Base-by-base conservation (phyloP, 1,140 invertebrate genomes). In the Hylyphantes graminicola region DNA sequence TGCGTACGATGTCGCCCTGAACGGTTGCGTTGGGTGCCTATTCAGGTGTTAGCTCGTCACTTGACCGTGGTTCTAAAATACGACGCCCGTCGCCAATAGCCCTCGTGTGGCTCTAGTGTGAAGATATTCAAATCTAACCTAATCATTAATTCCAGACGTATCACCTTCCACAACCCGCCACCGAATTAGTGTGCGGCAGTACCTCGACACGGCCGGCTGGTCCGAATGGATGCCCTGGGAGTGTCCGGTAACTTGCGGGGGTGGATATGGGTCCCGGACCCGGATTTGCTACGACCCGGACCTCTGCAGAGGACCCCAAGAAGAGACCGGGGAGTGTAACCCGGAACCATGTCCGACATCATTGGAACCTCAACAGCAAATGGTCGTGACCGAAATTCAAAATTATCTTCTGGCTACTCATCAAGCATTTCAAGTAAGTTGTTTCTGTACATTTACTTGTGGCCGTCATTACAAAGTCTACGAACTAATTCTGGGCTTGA, bases 201-300 rank as follows among this genome's bases (percentile, higher is more conserved):
- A 35, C 15, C 61, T 21, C 5, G 50, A 48, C 54, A 55, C 51
- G 8, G 48, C 57, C 67, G 77, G 77, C 13, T 79, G 77, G 77
- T 68, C 77, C 12, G 19, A 68, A 10, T 79, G 77, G 77, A 79
- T 79, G 77, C 77, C 77, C 2, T 79, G 77, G 77, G 77, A 79
- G 8, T 79, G 77, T n/a, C 55, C 77, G 6, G 65, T 57, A 15
- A 48, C 17, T 7, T 79, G 77, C n/a, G 77, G 77, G 0, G 77
- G 77, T 3, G 77, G 77, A 19, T 0, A 15, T 7, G 77, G 77
- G 11, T 57, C 54, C 19, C 48, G 77, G 12, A 51, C 51, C 12
- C 64, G 77, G 0, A 79, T 79, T 15, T 79, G 77, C 65, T 55
- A 57, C 11, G 77, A 79, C 15, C 77, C 77, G 12, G 77, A 79